Percentiles rank a stretch among this genome's conserved stretches.
phyloP scores from a whole-genome alignment of 2,797 vertebrate genomes.

The Siniperca obscura region DNA sequence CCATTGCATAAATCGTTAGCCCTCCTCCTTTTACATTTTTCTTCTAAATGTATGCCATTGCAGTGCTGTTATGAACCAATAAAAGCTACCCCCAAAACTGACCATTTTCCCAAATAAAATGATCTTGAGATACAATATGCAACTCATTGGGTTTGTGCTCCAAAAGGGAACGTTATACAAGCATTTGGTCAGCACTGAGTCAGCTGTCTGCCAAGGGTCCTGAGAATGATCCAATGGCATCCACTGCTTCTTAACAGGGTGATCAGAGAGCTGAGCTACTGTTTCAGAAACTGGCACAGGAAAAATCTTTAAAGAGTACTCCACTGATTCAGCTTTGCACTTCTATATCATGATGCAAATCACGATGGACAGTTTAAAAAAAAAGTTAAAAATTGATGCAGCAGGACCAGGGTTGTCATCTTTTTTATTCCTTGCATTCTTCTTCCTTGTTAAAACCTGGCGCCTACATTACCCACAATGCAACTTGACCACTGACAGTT shows the following conservation, averaged over 20 bases:
- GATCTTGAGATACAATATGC: background rate
- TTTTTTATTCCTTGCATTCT: background rate
- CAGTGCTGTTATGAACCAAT: too few relatives aligned
- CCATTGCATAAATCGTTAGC: too few relatives aligned
- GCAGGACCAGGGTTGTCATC: too few relatives aligned
- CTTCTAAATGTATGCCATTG: too few relatives aligned
- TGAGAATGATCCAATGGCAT: slow-evolving; percentile 2
- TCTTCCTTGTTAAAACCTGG: background rate
- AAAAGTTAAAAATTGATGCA: background rate
- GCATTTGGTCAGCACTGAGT: background rate
- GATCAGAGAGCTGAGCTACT: background rate
- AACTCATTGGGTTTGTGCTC: background rate
- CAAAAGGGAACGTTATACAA: background rate
- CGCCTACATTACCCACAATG: background rate
- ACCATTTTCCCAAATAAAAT: background rate
- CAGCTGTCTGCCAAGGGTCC: background rate
- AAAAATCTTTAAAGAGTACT: background rate
- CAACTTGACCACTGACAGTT: background rate
- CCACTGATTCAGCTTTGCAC: background rate
- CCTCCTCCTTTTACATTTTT: too few relatives aligned
- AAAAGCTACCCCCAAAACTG: background rate
- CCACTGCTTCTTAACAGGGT: background rate
- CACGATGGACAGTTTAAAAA: background rate
- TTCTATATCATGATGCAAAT: background rate
- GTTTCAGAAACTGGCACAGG: background rate